These are phyloP conservation scores for Colostygia pectinataria DNA, from an alignment of 2,888 invertebrate species.

Conservation along the genomic window DNA sequence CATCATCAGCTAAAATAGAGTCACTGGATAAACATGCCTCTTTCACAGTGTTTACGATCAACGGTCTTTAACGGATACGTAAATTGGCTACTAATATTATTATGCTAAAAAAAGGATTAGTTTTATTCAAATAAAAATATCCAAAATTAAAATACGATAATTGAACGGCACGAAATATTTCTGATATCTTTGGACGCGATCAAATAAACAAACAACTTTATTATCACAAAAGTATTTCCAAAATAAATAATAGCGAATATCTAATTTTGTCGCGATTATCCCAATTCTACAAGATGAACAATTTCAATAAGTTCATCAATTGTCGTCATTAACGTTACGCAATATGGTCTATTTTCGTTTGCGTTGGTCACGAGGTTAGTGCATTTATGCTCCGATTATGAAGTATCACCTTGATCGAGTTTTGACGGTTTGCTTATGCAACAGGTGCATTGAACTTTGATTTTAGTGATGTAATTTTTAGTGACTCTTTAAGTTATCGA, in stretches of 20 bases:
- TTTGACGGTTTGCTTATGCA: constrained; percentile 72
- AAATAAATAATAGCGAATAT: constrained; percentile 19
- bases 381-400: constrained; percentile 39
- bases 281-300: background rate
- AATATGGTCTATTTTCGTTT: constrained; percentile 24
- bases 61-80: too few relatives aligned
- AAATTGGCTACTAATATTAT: too few relatives aligned
- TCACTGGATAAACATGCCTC: too few relatives aligned
- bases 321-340: constrained; percentile 11
- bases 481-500: constrained; percentile 16
- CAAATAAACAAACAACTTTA: constrained; percentile 24
- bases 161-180: constrained; percentile 4
- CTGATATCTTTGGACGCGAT: constrained; percentile 10
- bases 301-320: background rate
- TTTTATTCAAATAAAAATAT: constrained; percentile 13
- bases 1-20: too few relatives aligned
- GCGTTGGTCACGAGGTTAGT: constrained; percentile 16
- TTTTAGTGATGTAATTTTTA: constrained; percentile 28
- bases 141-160: constrained; percentile 8
- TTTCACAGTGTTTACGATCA: too few relatives aligned
- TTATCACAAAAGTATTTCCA: constrained; percentile 10
- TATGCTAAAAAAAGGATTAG: too few relatives aligned
- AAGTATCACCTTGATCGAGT: constrained; percentile 74
- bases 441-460: constrained; percentile 60
- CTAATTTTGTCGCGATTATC: constrained; percentile 15